Evolutionary conservation across 2,113 vertebrate species (phyloP).

Genomic region (Illadopsis cleaveri): DNA sequence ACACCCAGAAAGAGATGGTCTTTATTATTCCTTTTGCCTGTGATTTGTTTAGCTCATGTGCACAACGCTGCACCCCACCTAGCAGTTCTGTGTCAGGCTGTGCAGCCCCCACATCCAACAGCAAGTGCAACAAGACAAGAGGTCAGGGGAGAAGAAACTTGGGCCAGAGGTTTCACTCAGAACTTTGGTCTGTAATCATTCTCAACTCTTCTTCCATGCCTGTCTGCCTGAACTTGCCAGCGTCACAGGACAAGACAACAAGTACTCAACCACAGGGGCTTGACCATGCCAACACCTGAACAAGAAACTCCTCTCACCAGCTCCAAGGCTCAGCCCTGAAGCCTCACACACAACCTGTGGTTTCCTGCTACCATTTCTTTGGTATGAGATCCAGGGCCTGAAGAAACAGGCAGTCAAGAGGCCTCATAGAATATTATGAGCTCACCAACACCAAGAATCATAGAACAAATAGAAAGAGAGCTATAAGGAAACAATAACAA

Average conservation of each 20-base stretch:
- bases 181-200: neutral
- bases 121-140: neutral
- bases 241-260: neutral
- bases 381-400: rapidly evolving
- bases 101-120: neutral
- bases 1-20: neutral
- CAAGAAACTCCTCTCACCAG: neutral
- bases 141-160: neutral
- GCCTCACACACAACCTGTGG: neutral
- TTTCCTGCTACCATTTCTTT: neutral
- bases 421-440: neutral
- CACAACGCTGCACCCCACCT: neutral
- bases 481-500: rapidly evolving
- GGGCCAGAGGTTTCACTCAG: neutral
- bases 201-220: neutral
- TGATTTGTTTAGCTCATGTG: neutral
- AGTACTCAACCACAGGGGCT: neutral
- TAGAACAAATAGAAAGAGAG: neutral
- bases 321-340: neutral
- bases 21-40: neutral
- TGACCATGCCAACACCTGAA: neutral
- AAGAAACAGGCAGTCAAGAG: neutral
- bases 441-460: neutral
- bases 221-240: neutral
- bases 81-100: neutral